phyloP scores from a whole-genome alignment of 2,113 vertebrate genomes.

The Ceyx melanurus region DNA sequence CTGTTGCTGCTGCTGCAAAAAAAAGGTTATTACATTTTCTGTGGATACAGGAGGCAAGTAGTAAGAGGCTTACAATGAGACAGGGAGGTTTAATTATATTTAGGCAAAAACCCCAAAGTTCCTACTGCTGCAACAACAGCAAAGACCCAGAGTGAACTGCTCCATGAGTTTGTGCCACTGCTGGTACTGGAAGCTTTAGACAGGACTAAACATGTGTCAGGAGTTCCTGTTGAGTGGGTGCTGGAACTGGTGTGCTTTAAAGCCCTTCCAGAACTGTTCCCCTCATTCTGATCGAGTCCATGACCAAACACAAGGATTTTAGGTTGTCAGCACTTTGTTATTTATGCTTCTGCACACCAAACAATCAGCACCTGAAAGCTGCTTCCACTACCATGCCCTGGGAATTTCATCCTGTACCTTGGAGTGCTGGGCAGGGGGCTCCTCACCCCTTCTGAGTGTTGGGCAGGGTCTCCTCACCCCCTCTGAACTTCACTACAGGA shows the following conservation, averaged over 20 bases:
- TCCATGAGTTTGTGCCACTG: background rate
- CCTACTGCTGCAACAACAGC: background rate
- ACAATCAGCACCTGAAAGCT: background rate
- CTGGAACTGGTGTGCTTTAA: background rate
- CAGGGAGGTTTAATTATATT: background rate
- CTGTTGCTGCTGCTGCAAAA: background rate
- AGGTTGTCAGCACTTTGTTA: background rate
- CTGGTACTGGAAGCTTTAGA: background rate
- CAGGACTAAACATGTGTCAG: background rate
- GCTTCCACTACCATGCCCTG: background rate
- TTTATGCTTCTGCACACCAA: background rate
- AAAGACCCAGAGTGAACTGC: background rate
- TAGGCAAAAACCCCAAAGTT: background rate
- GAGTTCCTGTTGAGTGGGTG: background rate
- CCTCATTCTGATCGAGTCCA: background rate
- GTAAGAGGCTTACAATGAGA: background rate
- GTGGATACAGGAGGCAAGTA: background rate
- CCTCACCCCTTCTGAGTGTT: too few relatives aligned
- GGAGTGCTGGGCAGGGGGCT: too few relatives aligned
- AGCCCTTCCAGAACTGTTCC: background rate
- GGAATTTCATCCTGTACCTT: rapidly evolving
- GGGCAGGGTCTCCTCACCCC: background rate
- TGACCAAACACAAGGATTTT: background rate
- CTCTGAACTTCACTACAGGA: background rate
- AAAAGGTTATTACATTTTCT: background rate